These are phyloP conservation scores for Anthopleura sola DNA, from an alignment of 64 coral and sea anemone genomes.

Conservation along the genomic window DNA sequence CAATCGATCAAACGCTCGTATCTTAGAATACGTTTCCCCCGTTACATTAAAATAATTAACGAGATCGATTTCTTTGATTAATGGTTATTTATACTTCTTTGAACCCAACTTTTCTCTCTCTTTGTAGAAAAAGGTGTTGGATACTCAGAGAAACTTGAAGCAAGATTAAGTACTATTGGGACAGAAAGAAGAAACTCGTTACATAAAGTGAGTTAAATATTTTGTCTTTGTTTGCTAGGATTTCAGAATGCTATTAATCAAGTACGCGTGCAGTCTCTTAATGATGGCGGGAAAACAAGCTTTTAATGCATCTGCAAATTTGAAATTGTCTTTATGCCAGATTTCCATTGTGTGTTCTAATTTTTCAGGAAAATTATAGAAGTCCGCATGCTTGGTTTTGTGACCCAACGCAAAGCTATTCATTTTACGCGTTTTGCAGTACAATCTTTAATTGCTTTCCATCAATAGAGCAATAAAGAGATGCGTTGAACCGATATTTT, in stretches of 20 bases:
- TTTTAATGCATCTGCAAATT: not conserved
- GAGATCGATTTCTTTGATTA: not conserved
- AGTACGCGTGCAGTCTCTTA: not conserved
- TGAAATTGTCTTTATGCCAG: not conserved
- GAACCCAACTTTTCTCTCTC: not conserved
- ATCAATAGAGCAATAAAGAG: not conserved
- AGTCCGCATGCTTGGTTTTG: not conserved
- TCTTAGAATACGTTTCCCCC: constrained; percentile 19
- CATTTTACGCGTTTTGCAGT: not conserved
- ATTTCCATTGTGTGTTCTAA: not conserved
- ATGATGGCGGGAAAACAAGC: constrained; percentile 3
- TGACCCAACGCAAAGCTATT: not conserved
- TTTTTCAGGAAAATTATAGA: not conserved
- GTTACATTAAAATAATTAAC: not conserved
- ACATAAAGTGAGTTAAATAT: constrained; percentile 13
- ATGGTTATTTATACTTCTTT: not conserved
- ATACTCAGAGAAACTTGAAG: constrained; percentile 30
- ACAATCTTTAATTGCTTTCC: not conserved
- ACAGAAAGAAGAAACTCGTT: constrained; percentile 19
- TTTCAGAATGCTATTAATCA: constrained; percentile 3
- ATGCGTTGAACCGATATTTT: not conserved
- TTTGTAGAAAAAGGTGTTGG: constrained; percentile 18
- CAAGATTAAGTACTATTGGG: constrained; percentile 16
- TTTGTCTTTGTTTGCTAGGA: not conserved
- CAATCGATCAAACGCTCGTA: not conserved